Evolutionary conservation across 2,888 invertebrate genomes (phyloP).

Genomic region (Epinotia ramella): DNA sequence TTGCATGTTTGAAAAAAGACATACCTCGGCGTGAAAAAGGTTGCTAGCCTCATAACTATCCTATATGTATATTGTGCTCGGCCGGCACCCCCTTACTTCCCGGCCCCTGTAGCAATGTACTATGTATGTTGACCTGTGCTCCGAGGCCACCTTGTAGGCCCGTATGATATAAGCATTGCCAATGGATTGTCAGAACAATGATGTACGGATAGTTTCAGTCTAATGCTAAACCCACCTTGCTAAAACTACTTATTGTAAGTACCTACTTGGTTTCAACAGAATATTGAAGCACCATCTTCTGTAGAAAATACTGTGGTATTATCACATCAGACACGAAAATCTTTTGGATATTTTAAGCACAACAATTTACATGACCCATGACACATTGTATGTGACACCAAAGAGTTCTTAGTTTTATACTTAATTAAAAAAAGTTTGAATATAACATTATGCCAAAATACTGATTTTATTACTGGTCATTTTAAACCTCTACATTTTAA

Average conservation of each 20-base stretch:
- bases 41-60: too few relatives aligned
- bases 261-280: background rate
- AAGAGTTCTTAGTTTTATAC: background rate
- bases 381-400: background rate
- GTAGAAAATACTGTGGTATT: background rate
- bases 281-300: too few relatives aligned
- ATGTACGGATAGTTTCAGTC: background rate
- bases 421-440: too few relatives aligned
- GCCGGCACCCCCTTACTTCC: too few relatives aligned
- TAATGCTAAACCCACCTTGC: background rate
- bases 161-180: background rate
- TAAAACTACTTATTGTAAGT: background rate
- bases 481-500: too few relatives aligned
- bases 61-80: too few relatives aligned
- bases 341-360: background rate
- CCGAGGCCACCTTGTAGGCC: conserved; percentile 49
- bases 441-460: too few relatives aligned
- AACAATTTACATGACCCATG: too few relatives aligned
- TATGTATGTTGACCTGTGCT: conserved; percentile 50
- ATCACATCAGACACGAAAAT: background rate
- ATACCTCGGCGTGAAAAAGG: too few relatives aligned
- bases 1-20: too few relatives aligned
- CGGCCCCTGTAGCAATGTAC: too few relatives aligned
- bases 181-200: background rate
- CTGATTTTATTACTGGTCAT: too few relatives aligned